These are phyloP conservation scores for Drosophila busckii DNA, from an alignment of 1,140 invertebrate species.

Conservation along the genomic window DNA sequence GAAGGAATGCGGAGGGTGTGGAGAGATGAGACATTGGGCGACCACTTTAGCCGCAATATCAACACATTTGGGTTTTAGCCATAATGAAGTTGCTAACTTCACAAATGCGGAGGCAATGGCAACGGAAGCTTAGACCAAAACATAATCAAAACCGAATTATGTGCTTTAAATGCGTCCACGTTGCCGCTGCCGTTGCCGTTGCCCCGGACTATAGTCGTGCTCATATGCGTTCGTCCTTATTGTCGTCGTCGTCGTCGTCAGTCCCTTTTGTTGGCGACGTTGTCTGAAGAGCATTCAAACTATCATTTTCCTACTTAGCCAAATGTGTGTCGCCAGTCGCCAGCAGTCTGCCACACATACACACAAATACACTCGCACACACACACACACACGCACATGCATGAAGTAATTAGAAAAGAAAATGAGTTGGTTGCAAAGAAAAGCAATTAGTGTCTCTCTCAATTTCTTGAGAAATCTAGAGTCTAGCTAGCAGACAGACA, in stretches of 20 bases:
- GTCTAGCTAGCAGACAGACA: constrained; percentile 43
- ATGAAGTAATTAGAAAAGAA: constrained; percentile 75
- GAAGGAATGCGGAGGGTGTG: neutral
- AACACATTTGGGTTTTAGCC: constrained; percentile 75
- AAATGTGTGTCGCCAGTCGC: constrained; percentile 74
- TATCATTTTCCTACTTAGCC: constrained; percentile 75
- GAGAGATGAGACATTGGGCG: constrained; percentile 1
- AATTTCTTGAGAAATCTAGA: constrained; percentile 63
- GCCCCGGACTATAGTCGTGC: too few species aligned
- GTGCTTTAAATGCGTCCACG: constrained; percentile 70
- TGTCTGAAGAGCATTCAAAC: constrained; percentile 66
- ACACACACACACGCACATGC: constrained; percentile 29
- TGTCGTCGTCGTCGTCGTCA: constrained; percentile 21
- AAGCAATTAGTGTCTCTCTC: constrained; percentile 76
- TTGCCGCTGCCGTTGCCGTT: constrained; percentile 19
- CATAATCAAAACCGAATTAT: constrained; percentile 77
- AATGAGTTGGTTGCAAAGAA: constrained; percentile 71
- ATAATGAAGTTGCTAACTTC: constrained; percentile 75
- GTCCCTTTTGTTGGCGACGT: constrained; percentile 30
- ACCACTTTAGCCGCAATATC: constrained; percentile 63
- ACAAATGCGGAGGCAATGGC: constrained; percentile 47
- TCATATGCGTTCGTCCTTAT: constrained; percentile 8
- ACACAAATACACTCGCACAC: constrained; percentile 4
- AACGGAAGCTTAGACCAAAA: constrained; percentile 57
- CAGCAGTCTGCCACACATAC: constrained; percentile 47